Evolutionary conservation across 1,140 invertebrate genomes (phyloP).

Genomic region (Bombus superbus): DNA sequence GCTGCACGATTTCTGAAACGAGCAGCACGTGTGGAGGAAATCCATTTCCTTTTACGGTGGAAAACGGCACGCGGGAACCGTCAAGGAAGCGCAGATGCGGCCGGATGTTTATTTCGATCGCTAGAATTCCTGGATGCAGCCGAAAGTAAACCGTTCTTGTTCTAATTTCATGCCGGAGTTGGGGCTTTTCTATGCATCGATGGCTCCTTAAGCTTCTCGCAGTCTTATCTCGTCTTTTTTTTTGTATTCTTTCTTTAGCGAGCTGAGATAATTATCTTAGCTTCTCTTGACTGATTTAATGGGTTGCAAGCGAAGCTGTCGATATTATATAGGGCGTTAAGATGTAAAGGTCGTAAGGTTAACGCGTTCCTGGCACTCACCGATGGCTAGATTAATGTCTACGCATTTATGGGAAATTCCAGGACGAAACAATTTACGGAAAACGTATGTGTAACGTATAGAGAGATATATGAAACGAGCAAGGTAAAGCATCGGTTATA

Average conservation of each 20-base stretch:
- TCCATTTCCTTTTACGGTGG: slow-evolving; percentile 79
- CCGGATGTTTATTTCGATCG: slow-evolving; percentile 67
- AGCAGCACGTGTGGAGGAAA: slow-evolving; percentile 80
- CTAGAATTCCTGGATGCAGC: slow-evolving; percentile 35
- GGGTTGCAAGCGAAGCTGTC: neutral
- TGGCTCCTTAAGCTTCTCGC: neutral
- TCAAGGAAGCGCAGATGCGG: slow-evolving; percentile 58
- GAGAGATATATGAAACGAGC: neutral
- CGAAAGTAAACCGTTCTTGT: slow-evolving; percentile 14
- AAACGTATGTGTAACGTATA: neutral
- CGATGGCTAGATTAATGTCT: neutral
- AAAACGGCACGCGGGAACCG: slow-evolving; percentile 51
- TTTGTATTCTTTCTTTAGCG: neutral
- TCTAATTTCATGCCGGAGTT: neutral
- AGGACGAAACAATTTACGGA: neutral
- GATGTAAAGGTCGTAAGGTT: neutral
- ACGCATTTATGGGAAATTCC: neutral
- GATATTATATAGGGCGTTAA: slow-evolving; percentile 2
- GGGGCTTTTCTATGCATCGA: neutral
- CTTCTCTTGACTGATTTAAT: neutral
- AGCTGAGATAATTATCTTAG: neutral
- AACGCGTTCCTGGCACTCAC: neutral
- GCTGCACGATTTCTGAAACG: slow-evolving; percentile 69
- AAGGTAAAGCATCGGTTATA: neutral
- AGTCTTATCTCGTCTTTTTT: neutral